phyloP scores from a whole-genome alignment of 2,113 vertebrate species.

The Polyodon spathula region DNA sequence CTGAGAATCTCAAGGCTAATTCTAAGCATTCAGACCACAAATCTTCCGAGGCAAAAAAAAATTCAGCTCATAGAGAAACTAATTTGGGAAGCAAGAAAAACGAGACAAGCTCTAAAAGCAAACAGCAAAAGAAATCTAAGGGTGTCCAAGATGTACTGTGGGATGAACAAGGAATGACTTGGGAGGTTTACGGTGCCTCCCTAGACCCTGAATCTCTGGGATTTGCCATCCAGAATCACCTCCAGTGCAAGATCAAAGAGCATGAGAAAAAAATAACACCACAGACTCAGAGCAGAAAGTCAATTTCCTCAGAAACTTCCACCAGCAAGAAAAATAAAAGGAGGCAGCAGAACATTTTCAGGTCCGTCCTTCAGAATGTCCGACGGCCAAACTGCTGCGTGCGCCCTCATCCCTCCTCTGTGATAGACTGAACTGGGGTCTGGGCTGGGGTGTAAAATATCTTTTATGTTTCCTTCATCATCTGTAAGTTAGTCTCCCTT shows the following conservation, averaged over 20 bases:
- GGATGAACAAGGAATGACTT: slow-evolving; percentile 98
- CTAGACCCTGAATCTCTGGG: slow-evolving; percentile 88
- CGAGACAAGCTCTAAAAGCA: slow-evolving; percentile 33
- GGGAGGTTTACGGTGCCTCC: slow-evolving; percentile 95
- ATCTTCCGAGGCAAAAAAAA: slow-evolving; percentile 28
- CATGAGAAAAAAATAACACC: slow-evolving; percentile 75
- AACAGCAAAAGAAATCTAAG: slow-evolving; percentile 59
- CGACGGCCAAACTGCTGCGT: slow-evolving; percentile 84
- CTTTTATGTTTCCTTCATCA: too few relatives aligned
- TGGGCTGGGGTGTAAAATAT: background rate
- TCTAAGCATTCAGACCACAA: slow-evolving; percentile 13
- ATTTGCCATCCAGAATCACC: slow-evolving; percentile 92
- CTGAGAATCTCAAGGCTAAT: slow-evolving; percentile 18
- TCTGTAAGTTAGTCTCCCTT: too few relatives aligned
- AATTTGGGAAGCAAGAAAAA: slow-evolving; percentile 39
- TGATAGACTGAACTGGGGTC: slow-evolving; percentile 65
- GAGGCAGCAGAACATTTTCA: slow-evolving; percentile 78
- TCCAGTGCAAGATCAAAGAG: slow-evolving; percentile 92
- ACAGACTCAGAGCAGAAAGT: slow-evolving; percentile 69
- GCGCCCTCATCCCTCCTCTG: slow-evolving; percentile 75
- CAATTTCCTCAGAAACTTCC: slow-evolving; percentile 71
- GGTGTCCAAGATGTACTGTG: slow-evolving; percentile 81
- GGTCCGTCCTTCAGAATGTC: slow-evolving; percentile 85
- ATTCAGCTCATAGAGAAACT: slow-evolving; percentile 31
- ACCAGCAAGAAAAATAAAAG: slow-evolving; percentile 76